Percentiles rank a stretch among this genome's conserved stretches.
These are phyloP conservation scores for Anomalospiza imberbis DNA, from an alignment of 2,797 vertebrate species.

Conservation along the genomic window DNA sequence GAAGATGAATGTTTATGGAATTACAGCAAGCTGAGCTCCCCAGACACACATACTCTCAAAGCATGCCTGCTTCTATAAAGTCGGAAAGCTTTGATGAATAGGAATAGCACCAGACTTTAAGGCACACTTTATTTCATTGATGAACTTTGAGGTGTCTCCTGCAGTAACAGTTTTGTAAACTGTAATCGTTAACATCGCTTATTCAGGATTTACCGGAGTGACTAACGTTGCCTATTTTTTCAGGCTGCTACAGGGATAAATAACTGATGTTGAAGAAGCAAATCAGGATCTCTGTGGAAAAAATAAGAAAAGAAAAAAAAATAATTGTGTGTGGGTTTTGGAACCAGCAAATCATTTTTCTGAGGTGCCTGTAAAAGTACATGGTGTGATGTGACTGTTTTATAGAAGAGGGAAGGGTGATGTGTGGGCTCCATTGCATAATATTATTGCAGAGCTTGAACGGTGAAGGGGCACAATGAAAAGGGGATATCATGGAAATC, in stretches of 20 bases:
- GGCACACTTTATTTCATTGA: conserved; percentile 16
- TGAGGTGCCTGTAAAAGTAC: neutral
- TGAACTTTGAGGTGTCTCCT: conserved; percentile 49
- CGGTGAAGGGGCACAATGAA: neutral
- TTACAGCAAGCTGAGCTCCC: neutral
- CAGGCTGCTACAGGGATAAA: conserved; percentile 10
- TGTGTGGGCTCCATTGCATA: conserved; percentile 35
- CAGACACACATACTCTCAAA: neutral
- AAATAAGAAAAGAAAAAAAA: neutral
- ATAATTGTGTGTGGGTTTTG: neutral
- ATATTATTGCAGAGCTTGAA: conserved; percentile 23
- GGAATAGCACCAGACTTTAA: neutral
- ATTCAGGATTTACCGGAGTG: conserved; percentile 34
- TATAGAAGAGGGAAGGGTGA: neutral
- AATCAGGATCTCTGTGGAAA: neutral
- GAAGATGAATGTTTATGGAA: neutral
- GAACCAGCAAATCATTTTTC: conserved; percentile 13
- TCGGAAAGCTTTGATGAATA: conserved; percentile 34
- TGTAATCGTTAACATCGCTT: neutral
- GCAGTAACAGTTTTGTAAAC: conserved; percentile 30
- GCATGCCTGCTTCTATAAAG: neutral
- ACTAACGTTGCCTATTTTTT: neutral
- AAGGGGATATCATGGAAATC: conserved; percentile 12
- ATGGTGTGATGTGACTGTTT: neutral
- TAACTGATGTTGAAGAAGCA: neutral